These are phyloP conservation scores for Nomada lathburiana DNA, from an alignment of 2,888 invertebrate genomes.

Conservation along the genomic window DNA sequence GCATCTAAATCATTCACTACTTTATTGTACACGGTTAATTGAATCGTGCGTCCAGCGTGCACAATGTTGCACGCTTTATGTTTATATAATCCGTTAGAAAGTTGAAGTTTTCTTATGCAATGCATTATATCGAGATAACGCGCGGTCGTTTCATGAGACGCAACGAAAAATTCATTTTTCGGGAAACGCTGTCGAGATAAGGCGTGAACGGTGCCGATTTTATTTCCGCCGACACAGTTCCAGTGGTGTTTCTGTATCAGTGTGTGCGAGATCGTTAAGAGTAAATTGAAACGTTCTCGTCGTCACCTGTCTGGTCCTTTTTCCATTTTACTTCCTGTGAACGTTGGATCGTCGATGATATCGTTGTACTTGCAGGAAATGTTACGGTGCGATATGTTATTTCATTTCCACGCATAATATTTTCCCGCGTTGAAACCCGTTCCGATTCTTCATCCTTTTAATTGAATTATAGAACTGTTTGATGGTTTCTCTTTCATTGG, in stretches of 20 bases:
- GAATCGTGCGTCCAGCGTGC: conserved; percentile 5
- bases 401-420: not conserved
- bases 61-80: conserved; percentile 15
- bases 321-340: conserved; percentile 3
- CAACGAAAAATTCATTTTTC: not conserved
- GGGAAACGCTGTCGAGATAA: conserved; percentile 18
- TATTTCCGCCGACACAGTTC: not conserved
- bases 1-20: conserved; percentile 19
- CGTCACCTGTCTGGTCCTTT: not conserved
- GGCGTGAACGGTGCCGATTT: not conserved
- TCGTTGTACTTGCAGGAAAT: not conserved
- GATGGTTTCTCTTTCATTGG: not conserved
- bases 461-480: conserved; percentile 2
- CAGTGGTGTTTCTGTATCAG: not conserved
- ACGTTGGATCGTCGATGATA: conserved; percentile 12
- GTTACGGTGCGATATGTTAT: not conserved
- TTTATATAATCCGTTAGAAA: conserved; percentile 48
- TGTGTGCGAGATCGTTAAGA: conserved; percentile 2
- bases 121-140: conserved; percentile 21
- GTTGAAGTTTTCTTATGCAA: conserved; percentile 44
- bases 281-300: conserved; percentile 27
- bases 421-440: conserved; percentile 14
- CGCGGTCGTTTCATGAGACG: not conserved
- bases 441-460: not conserved
- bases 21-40: not conserved